Conservation (phyloP, 2,888 invertebrate species). For the Myathropa florea region DNA sequence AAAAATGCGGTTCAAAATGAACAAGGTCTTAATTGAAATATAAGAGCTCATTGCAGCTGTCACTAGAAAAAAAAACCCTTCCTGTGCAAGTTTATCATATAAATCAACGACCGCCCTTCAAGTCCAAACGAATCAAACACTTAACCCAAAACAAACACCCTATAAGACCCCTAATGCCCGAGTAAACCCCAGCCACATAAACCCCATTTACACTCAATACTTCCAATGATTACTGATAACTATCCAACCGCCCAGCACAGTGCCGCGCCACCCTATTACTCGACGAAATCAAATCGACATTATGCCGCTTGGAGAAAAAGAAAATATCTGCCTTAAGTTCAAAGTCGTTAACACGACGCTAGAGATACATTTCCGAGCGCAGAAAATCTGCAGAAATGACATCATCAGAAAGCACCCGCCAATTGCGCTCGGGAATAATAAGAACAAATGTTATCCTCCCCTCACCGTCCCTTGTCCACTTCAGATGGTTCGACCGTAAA, state of each 20-base stretch:
- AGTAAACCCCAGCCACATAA: neutral
- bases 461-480: neutral
- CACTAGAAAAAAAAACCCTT: neutral
- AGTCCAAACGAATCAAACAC: neutral
- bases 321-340: conserved; percentile 27
- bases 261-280: conserved; percentile 19
- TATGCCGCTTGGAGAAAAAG: neutral
- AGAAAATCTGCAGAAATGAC: conserved; percentile 25
- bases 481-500: neutral
- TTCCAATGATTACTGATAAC: conserved; percentile 6
- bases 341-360: neutral
- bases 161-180: neutral
- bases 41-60: neutral
- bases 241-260: neutral
- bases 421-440: conserved; percentile 6
- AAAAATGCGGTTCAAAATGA: neutral
- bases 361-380: conserved; percentile 1
- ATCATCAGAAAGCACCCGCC: conserved; percentile 12
- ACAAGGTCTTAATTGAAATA: neutral
- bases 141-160: neutral
- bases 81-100: no score
- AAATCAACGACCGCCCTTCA: neutral
- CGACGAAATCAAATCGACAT: conserved; percentile 40
- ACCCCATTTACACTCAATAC: neutral
- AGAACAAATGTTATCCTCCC: conserved; percentile 37